Conservation (phyloP, 1,140 invertebrate genomes). For the Drosophila kanapiae region DNA sequence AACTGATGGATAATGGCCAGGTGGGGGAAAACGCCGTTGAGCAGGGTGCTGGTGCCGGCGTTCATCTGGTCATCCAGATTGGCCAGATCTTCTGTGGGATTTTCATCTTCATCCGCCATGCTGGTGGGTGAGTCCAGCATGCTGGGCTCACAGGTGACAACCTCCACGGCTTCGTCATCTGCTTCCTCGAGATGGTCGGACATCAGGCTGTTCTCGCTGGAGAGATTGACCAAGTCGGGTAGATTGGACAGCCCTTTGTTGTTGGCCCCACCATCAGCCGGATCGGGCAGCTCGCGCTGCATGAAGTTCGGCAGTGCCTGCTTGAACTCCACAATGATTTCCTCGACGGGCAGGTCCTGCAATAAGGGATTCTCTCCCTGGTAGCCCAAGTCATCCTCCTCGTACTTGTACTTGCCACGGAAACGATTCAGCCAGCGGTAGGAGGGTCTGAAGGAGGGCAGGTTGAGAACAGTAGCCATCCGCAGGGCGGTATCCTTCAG, state of each 20-base stretch:
- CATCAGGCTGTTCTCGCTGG: conserved; percentile 73
- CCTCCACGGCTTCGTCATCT: conserved; percentile 64
- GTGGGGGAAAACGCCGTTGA: conserved; percentile 76
- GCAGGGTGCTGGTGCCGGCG: conserved; percentile 66
- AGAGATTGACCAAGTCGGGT: conserved; percentile 58
- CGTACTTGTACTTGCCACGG: conserved; percentile 79
- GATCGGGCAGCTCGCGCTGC: conserved; percentile 69
- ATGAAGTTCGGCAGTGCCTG: conserved; percentile 76
- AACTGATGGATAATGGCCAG: conserved; percentile 80
- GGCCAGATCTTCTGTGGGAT: not conserved
- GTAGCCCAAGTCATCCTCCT: conserved; percentile 71
- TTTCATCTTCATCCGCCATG: conserved; percentile 35
- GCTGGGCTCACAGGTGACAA: conserved; percentile 66
- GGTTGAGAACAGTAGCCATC: conserved; percentile 75
- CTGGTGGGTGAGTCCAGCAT: conserved; percentile 52
- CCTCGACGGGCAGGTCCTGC: conserved; percentile 65
- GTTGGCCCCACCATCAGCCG: not conserved
- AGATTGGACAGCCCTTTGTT: conserved; percentile 11
- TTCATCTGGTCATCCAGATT: conserved; percentile 48
- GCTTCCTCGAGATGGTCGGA: conserved; percentile 50
- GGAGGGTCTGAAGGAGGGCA: conserved; percentile 76
- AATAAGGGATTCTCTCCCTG: conserved; percentile 37
- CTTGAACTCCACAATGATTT: conserved; percentile 81
- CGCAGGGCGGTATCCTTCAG: conserved; percentile 72
- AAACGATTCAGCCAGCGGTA: conserved; percentile 81